Conservation (phyloP, 2,113 vertebrate species). For the Tragelaphus imberbis region DNA sequence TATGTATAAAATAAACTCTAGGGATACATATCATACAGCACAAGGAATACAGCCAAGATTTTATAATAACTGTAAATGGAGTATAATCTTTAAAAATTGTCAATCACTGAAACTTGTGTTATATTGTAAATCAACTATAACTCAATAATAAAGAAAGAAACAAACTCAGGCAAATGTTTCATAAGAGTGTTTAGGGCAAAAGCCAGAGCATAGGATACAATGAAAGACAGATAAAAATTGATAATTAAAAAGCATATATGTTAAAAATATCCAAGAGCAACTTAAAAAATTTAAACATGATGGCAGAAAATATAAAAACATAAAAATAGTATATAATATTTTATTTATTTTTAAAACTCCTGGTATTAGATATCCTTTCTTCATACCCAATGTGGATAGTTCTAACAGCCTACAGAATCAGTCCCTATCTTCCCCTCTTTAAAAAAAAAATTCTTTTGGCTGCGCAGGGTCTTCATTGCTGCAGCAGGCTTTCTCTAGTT, state of each 20-base stretch:
- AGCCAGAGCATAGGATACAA: neutral
- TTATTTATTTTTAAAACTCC: neutral
- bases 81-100: neutral
- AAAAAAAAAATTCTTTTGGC: neutral
- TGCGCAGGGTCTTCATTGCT: neutral
- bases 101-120: neutral
- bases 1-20: neutral
- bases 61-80: neutral
- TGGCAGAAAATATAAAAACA: neutral
- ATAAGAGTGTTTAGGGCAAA: neutral
- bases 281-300: neutral
- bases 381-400: neutral
- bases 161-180: neutral
- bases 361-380: neutral
- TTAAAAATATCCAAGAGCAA: neutral
- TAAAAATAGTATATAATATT: neutral
- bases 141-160: neutral
- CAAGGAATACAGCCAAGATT: neutral
- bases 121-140: neutral
- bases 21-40: neutral
- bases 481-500: neutral
- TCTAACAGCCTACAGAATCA: neutral
- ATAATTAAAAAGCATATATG: neutral
- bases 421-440: neutral
- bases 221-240: neutral